A percentile compares a stretch with the other conserved stretches of the same genome.
phyloP scores from a whole-genome alignment of 2,797 vertebrate species.

The Sardinella longiceps region DNA sequence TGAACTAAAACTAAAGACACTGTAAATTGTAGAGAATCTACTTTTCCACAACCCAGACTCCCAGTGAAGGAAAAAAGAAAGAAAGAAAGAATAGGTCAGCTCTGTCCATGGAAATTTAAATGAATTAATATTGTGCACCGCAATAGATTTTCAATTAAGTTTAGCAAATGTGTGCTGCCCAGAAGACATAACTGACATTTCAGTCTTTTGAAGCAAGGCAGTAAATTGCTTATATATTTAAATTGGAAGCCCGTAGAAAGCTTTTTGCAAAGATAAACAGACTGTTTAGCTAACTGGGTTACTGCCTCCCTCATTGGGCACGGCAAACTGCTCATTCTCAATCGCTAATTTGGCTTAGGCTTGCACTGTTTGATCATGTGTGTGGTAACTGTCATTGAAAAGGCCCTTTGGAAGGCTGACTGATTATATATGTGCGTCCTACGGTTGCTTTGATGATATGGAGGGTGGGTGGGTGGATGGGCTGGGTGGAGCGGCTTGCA shows the following conservation, averaged over 20 bases:
- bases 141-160: not conserved
- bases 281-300: not conserved
- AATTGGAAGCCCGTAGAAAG: not conserved
- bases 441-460: not conserved
- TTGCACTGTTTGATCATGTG: not conserved
- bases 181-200: constrained; percentile 7
- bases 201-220: not conserved
- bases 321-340: not conserved
- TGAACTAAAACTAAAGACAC: not conserved
- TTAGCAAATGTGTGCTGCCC: not conserved
- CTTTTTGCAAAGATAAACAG: not conserved
- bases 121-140: not conserved
- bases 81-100: not conserved
- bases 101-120: not conserved
- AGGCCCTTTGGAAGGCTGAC: not conserved
- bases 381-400: not conserved
- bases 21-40: not conserved
- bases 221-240: not conserved
- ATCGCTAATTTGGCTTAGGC: not conserved
- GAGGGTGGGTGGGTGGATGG: not conserved
- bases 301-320: not conserved
- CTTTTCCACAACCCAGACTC: not conserved
- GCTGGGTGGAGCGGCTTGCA: not conserved
- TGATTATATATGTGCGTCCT: not conserved
- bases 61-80: not conserved